These are phyloP conservation scores for Drosophila emarginata DNA, from an alignment of 2,888 invertebrate species.

Conservation along the genomic window DNA sequence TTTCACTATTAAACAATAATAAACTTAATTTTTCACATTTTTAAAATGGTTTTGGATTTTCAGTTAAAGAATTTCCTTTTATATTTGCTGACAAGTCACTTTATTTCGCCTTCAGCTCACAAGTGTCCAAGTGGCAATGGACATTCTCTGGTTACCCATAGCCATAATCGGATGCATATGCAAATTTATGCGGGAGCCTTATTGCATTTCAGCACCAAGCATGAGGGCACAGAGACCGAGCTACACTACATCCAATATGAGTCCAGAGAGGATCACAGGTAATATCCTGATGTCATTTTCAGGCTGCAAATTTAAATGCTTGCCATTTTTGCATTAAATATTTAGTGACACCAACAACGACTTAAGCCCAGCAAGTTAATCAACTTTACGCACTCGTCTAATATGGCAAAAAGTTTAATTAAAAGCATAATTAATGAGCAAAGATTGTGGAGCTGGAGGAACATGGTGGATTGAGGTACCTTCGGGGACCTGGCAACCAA, in stretches of 20 bases:
- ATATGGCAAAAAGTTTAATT: constrained; percentile 70
- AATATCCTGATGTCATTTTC: constrained; percentile 26
- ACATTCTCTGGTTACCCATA: constrained; percentile 34
- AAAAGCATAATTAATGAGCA: constrained; percentile 73
- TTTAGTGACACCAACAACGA: constrained; percentile 52
- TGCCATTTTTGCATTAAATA: constrained; percentile 58
- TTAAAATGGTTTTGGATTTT: too few relatives aligned
- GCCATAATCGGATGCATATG: constrained; percentile 27
- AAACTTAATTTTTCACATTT: constrained; percentile 6
- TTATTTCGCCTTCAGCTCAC: constrained; percentile 20
- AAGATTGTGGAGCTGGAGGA: background rate
- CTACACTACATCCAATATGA: background rate
- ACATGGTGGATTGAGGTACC: background rate
- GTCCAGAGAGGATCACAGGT: constrained; percentile 12
- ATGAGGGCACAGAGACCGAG: background rate
- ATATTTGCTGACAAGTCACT: constrained; percentile 36
- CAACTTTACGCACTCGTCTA: constrained; percentile 72
- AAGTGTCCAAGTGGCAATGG: constrained; percentile 10
- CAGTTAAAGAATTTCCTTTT: constrained; percentile 8
- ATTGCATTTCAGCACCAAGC: background rate
- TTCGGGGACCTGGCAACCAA: constrained; percentile 1
- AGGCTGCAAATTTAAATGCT: constrained; percentile 18
- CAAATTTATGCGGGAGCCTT: constrained; percentile 33
- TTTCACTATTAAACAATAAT: background rate
- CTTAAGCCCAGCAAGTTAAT: constrained; percentile 56